These are phyloP conservation scores for Dilophus febrilis DNA, from an alignment of 2,888 invertebrate species.

Conservation along the genomic window DNA sequence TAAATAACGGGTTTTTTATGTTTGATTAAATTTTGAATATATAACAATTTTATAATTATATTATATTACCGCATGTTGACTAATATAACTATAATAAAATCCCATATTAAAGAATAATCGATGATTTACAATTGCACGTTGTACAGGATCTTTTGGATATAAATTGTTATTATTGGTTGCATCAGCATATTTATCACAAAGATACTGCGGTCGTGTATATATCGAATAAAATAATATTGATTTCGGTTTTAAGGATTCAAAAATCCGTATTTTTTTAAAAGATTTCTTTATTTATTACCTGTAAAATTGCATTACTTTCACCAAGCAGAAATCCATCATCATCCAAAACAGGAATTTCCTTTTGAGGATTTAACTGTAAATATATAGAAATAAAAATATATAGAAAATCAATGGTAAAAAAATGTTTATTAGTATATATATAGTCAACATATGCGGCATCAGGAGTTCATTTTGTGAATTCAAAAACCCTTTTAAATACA, in stretches of 20 bases:
- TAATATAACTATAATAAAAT: conserved; percentile 54
- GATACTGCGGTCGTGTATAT: too few relatives aligned
- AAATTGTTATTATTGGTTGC: conserved; percentile 38
- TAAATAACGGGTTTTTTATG: conserved; percentile 3
- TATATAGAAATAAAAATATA: too few relatives aligned
- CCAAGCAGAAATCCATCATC: conserved; percentile 62
- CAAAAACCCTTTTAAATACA: too few relatives aligned
- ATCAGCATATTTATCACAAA: conserved; percentile 53
- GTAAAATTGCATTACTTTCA: conserved; percentile 50
- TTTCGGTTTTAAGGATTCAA: too few relatives aligned
- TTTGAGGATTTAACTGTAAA: conserved; percentile 59
- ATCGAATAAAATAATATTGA: conserved; percentile 1
- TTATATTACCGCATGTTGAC: conserved; percentile 41
- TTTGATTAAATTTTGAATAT: not conserved
- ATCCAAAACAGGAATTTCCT: conserved; percentile 60
- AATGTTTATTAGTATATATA: too few relatives aligned
- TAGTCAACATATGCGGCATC: too few relatives aligned
- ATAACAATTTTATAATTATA: not conserved
- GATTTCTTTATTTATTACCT: too few relatives aligned
- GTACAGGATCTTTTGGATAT: conserved; percentile 53
- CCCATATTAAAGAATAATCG: conserved; percentile 61
- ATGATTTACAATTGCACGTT: conserved; percentile 61
- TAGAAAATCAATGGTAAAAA: too few relatives aligned
- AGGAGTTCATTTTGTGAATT: too few relatives aligned
- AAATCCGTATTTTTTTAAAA: too few relatives aligned